phyloP scores from a whole-genome alignment of 1,140 invertebrate species.

The Tetranychus urticae region DNA sequence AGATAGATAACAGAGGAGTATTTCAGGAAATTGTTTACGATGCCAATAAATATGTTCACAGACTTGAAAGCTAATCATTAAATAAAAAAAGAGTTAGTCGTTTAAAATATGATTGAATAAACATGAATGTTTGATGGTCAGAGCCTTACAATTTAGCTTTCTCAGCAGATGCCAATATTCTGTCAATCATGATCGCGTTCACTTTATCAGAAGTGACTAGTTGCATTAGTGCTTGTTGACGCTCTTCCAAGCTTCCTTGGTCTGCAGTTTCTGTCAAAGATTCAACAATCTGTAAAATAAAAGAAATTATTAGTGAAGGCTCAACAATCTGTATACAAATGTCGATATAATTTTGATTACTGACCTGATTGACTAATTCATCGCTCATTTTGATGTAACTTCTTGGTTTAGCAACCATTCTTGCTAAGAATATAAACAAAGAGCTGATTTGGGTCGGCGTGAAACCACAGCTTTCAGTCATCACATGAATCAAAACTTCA shows the following conservation, averaged over 20 bases:
- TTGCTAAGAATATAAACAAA: slow-evolving; percentile 46
- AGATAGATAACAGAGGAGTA: slow-evolving; percentile 31
- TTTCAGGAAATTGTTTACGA: slow-evolving; percentile 28
- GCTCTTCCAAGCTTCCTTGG: slow-evolving; percentile 35
- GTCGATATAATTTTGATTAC: neutral
- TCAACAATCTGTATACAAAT: too few relatives aligned
- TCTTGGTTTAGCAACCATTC: slow-evolving; percentile 32
- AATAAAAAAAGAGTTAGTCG: too few relatives aligned
- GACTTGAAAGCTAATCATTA: slow-evolving; percentile 29
- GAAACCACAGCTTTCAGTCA: slow-evolving; percentile 39
- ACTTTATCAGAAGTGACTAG: slow-evolving; percentile 36
- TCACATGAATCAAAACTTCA: slow-evolving; percentile 50
- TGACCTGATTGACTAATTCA: slow-evolving; percentile 30
- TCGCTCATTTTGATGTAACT: slow-evolving; percentile 25
- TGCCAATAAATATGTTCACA: slow-evolving; percentile 35
- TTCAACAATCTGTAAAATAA: slow-evolving; percentile 20
- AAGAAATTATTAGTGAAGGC: too few relatives aligned
- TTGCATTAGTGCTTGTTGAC: slow-evolving; percentile 53
- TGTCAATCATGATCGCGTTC: slow-evolving; percentile 28
- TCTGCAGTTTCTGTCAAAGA: slow-evolving; percentile 23
- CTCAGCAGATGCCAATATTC: slow-evolving; percentile 32
- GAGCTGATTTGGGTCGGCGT: slow-evolving; percentile 34
- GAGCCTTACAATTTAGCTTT: slow-evolving; percentile 40
- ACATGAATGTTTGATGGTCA: neutral
- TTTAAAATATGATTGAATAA: too few relatives aligned